These are phyloP conservation scores for Sarcophaga rosellei DNA, from an alignment of 2,888 invertebrate genomes.

Conservation along the genomic window DNA sequence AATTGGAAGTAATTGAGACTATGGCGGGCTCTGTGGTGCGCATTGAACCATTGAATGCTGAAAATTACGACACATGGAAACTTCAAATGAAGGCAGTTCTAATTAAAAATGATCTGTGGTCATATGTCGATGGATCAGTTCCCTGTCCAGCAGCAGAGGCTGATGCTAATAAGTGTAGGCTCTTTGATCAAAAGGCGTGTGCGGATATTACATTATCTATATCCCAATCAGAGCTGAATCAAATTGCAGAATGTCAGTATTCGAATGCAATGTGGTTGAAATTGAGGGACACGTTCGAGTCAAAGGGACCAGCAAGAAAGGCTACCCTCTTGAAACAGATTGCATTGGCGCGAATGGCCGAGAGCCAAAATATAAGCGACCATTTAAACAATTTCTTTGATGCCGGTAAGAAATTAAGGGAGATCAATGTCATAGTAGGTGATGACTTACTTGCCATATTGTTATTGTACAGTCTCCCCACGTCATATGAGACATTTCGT, in stretches of 20 bases:
- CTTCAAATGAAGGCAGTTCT: no score
- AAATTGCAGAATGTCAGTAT: slow-evolving; percentile 45
- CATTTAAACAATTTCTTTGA: slow-evolving; percentile 76
- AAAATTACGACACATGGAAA: no score
- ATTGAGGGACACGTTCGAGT: slow-evolving; percentile 75
- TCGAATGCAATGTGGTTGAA: slow-evolving; percentile 77
- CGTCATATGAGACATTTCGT: no score
- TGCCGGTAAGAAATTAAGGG: slow-evolving; percentile 74
- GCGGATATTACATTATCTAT: slow-evolving; percentile 50
- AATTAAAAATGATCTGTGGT: no score
- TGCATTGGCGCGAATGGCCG: slow-evolving; percentile 74
- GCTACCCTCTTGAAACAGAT: slow-evolving; percentile 78
- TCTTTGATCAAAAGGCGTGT: slow-evolving; percentile 44
- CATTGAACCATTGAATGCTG: no score
- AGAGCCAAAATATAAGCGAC: slow-evolving; percentile 60
- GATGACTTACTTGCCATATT: slow-evolving; percentile 74
- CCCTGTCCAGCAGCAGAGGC: not conserved
- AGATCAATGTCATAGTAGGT: slow-evolving; percentile 74
- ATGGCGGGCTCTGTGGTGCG: no score
- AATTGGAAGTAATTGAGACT: no score
- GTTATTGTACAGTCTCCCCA: slow-evolving; percentile 62
- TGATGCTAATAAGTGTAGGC: slow-evolving; percentile 63
- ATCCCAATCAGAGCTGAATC: slow-evolving; percentile 47
- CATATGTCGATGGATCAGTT: slow-evolving; percentile 43
- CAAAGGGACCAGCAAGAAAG: slow-evolving; percentile 77